These are phyloP conservation scores for Phrynosoma blainvillii DNA, from an alignment of 2,113 vertebrate genomes.

Conservation along the genomic window DNA sequence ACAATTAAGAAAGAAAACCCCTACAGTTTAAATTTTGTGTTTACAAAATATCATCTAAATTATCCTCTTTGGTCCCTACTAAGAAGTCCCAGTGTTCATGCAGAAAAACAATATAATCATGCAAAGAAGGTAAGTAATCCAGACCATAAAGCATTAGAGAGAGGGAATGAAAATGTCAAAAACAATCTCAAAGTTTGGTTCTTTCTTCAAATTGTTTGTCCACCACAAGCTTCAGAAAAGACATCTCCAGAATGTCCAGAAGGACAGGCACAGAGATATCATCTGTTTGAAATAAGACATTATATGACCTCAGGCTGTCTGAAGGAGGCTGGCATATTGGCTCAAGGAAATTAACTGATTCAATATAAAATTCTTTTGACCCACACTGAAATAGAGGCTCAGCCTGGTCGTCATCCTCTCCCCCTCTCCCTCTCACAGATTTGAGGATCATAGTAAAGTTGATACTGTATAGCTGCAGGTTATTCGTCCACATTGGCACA, in stretches of 20 bases:
- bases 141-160: not conserved
- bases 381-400: not conserved
- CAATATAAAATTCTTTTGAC: not conserved
- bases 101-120: too few relatives aligned
- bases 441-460: not conserved
- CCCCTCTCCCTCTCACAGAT: not conserved
- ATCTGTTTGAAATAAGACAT: not conserved
- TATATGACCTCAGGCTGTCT: not conserved
- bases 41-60: too few relatives aligned
- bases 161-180: not conserved
- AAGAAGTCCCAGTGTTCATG: not conserved
- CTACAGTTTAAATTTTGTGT: too few relatives aligned
- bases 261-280: not conserved
- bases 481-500: slow-evolving; percentile 4
- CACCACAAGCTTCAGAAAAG: not conserved
- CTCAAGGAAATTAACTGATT: not conserved
- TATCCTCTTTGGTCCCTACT: too few relatives aligned
- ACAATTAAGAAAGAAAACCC: too few relatives aligned
- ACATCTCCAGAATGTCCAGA: not conserved
- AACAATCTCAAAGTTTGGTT: too few relatives aligned
- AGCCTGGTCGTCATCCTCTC: not conserved
- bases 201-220: too few relatives aligned
- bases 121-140: not conserved
- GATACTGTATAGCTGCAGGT: not conserved
- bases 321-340: not conserved